Evolutionary conservation across 2,797 vertebrate genomes (phyloP).

Genomic region (Ctenopoma kingsleyae): DNA sequence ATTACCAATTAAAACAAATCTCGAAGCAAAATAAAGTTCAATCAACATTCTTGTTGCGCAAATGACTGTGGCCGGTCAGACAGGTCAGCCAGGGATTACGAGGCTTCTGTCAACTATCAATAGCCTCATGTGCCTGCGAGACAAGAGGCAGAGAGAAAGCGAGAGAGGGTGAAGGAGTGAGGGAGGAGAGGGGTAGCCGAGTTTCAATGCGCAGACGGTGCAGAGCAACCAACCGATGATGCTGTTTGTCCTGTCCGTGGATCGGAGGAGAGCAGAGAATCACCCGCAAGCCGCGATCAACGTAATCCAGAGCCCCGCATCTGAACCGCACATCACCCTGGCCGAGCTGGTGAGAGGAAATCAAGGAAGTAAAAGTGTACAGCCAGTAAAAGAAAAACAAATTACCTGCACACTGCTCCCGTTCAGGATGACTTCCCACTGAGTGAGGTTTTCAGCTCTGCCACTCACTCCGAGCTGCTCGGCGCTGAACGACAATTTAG

Average conservation of each 20-base stretch:
- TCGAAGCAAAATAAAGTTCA: constrained; percentile 75
- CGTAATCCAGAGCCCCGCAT: constrained; percentile 22
- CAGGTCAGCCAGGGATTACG: constrained; percentile 74
- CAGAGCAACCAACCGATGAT: constrained; percentile 58
- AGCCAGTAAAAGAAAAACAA: constrained; percentile 5
- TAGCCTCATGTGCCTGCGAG: constrained; percentile 67
- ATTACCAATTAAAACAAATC: constrained; percentile 70
- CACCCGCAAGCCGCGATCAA: constrained; percentile 35
- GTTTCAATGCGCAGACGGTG: constrained; percentile 65
- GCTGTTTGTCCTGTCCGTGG: constrained; percentile 69
- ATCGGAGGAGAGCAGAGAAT: constrained; percentile 44
- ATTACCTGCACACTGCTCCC: constrained; percentile 72
- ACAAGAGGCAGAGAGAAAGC: background rate
- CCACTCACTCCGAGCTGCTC: constrained; percentile 62
- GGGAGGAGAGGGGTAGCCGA: constrained; percentile 19
- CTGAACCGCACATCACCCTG: background rate
- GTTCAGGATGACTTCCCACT: constrained; percentile 49
- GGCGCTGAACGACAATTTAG: constrained; percentile 72
- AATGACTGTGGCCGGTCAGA: constrained; percentile 54
- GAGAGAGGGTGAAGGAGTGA: constrained; percentile 5
- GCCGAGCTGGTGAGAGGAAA: background rate
- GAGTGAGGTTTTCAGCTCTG: constrained; percentile 45
- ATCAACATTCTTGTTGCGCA: constrained; percentile 70
- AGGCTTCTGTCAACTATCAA: constrained; percentile 81
- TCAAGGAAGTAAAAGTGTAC: background rate